These are phyloP conservation scores for Zoanthus sociatus DNA, from an alignment of 92 coral and sea anemone genomes.

Conservation along the genomic window DNA sequence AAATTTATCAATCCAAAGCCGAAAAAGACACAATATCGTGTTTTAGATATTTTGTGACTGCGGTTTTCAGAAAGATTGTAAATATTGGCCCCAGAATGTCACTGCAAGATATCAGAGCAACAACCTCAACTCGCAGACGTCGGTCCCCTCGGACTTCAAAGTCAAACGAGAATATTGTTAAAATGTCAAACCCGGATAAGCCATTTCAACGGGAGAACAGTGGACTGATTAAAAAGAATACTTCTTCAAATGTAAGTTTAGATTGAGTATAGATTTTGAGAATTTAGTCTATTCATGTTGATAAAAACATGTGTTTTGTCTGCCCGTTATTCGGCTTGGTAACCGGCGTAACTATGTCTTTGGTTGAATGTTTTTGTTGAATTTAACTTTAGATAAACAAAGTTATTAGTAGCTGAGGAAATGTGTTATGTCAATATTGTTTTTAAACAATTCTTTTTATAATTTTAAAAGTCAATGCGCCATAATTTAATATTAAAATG, in stretches of 20 bases:
- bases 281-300: not conserved
- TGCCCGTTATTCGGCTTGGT: too few species aligned
- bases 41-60: not conserved
- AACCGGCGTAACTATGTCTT: too few species aligned
- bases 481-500: too few species aligned
- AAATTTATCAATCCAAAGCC: not conserved
- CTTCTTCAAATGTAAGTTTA: constrained; percentile 35
- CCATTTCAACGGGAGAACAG: constrained; percentile 31
- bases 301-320: not conserved
- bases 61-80: not conserved
- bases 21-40: not conserved
- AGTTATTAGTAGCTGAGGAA: too few species aligned
- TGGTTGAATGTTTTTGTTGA: too few species aligned
- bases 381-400: too few species aligned
- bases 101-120: constrained; percentile 25
- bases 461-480: too few species aligned
- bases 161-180: constrained; percentile 37
- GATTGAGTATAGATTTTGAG: not conserved
- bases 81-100: constrained; percentile 20
- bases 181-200: constrained; percentile 41
- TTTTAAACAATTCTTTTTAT: too few species aligned
- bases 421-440: too few species aligned
- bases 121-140: constrained; percentile 34
- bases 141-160: constrained; percentile 43
- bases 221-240: constrained; percentile 25